phyloP scores from a whole-genome alignment of 2,888 invertebrate species.

The Lumbricus terrestris region DNA sequence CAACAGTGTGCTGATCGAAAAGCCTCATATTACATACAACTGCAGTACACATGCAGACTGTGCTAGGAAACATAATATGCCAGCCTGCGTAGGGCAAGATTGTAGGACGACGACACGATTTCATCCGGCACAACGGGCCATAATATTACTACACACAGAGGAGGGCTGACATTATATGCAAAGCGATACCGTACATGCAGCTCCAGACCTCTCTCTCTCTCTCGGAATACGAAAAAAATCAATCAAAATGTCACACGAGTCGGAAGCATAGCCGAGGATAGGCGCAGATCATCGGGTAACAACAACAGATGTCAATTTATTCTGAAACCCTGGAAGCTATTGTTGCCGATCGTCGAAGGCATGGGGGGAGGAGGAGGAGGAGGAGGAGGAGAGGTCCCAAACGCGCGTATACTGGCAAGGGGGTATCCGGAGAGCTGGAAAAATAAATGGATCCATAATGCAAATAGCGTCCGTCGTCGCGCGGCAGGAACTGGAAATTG shows the following conservation, averaged over 20 bases:
- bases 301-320: slow-evolving; percentile 3
- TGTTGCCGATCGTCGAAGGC: background rate
- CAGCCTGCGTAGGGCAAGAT: background rate
- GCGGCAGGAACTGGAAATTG: background rate
- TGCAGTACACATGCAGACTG: too few relatives aligned
- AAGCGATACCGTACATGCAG: background rate
- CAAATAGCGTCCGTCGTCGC: slow-evolving; percentile 3
- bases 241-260: background rate
- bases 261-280: background rate
- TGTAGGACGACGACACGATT: background rate
- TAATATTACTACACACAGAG: background rate
- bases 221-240: background rate
- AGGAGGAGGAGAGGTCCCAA: background rate
- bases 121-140: background rate
- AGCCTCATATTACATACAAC: background rate
- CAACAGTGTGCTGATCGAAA: background rate
- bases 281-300: background rate
- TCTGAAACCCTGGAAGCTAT: background rate
- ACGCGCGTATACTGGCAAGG: background rate
- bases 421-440: background rate
- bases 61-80: background rate
- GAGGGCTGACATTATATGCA: background rate
- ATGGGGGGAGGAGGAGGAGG: background rate
- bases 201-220: background rate
- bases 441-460: background rate